These are phyloP conservation scores for Anguilla rostrata DNA, from an alignment of 2,113 vertebrate species.

Conservation along the genomic window DNA sequence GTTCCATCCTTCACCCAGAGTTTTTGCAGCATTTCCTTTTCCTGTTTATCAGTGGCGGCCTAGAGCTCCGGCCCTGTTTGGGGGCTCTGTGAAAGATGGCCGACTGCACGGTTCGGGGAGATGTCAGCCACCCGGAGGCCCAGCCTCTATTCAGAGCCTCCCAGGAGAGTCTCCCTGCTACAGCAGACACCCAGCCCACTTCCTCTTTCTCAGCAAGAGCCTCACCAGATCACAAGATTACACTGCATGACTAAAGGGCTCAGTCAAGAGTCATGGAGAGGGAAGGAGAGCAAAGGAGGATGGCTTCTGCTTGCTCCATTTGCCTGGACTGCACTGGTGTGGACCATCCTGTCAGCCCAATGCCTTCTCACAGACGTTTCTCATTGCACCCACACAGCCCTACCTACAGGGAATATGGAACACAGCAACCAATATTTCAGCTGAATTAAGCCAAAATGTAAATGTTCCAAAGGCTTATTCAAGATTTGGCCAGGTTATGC, in stretches of 20 bases:
- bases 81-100: neutral
- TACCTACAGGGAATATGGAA: neutral
- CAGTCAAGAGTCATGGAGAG: neutral
- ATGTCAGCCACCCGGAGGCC: conserved; percentile 8
- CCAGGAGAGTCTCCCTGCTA: conserved; percentile 18
- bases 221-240: conserved; percentile 7
- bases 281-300: neutral
- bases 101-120: conserved; percentile 7
- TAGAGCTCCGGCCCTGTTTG: neutral
- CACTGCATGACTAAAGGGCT: neutral
- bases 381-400: neutral
- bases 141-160: conserved; percentile 11
- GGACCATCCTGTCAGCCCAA: neutral
- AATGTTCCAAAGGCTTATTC: neutral
- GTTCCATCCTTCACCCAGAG: neutral
- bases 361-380: neutral
- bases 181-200: conserved; percentile 22
- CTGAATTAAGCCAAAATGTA: neutral
- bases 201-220: conserved; percentile 22
- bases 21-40: conserved; percentile 10
- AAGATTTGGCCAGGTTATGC: neutral
- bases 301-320: neutral
- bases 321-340: neutral
- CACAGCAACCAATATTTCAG: neutral
- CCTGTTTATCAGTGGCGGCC: conserved; percentile 23